Base-by-base conservation (phyloP, 2,797 vertebrate species). In the Pseudochirops corinnae region DNA sequence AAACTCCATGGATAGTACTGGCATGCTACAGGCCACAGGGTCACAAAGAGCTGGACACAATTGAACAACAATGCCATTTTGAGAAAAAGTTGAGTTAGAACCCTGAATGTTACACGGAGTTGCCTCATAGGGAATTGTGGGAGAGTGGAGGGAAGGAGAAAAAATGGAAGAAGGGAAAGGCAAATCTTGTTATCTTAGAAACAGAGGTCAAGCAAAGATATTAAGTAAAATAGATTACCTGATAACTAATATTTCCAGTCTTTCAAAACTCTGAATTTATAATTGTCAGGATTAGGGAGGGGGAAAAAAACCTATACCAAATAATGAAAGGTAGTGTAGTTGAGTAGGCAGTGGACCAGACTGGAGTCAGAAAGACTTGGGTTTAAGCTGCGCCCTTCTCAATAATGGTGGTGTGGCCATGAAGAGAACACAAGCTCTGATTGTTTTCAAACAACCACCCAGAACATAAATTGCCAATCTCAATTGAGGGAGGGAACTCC, bases 401-500 rank as follows among this genome's bases (percentile, higher is more conserved):
- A 46, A 82, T 82, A 82, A 82, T 46, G 18, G n/a, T 82, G 39
- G 2, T 82, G 0, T 82, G 67, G 18, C 5, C 67, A 39, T 39
- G 7, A 11, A 82, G n/a, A 82, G 46, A 2, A 82, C 2, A 82
- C 18, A 24, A 46, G 2, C 18, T 82, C n/a, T 82, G 5, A 26
- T 82, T 82, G 74, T 46, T 82, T 39, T 3, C 14, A n/a, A 74
- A 74, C 55, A 18, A 50, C n/a, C 58, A 50, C n/a, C 58, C 21
- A 50, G 87, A 91, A 18, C 3, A 90, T 58, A 93, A 92, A 26
- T 92, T 91, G 52, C 11, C 90, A 95, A 58, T 14, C 62, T 50
- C 31, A 74, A 92, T 46, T 93, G 46, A 95, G 28, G 2, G 90
- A 95, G 13, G 55, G 92, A 91, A 90, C 74, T 90, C 52, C 53